Base-by-base conservation (phyloP, 92 coral and sea anemone species). In the Virgularia gustaviana region DNA sequence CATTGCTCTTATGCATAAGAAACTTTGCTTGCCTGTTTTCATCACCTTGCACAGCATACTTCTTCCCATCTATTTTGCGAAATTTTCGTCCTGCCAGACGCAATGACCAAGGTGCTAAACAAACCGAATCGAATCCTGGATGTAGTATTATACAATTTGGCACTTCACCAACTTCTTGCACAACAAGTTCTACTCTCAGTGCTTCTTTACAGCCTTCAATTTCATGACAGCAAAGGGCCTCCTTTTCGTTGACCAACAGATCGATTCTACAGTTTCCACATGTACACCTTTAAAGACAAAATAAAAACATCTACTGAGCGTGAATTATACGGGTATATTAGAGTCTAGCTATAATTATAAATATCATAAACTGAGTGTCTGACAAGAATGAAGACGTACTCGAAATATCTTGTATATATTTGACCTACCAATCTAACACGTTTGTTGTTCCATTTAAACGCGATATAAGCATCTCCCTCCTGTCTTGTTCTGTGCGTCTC, bases 21-120 rank as follows among this genome's bases (percentile, higher is more conserved):
- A n/a, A n/a, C n/a, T n/a, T n/a, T n/a, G n/a, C n/a, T n/a, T 60
- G 61, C 83, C 66, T 60, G 71, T 72, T 73, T 63, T 80, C 81
- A 11, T 67, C 31, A 52, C 85, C 73, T 62, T 73, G 72, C 73
- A 72, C 79, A 55, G 60, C 80, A 55, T 80, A 80, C 80, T 49
- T 80, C 30, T 65, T 65, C 24, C 74, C 64, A 31, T 63, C 56
- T 74, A 36, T 74, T 12, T 63, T 73, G 32, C 65, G 72, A 51
- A 72, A 80, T 15, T 74, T 73, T 53, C 73, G 74, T 36, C 74
- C 85, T 35, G 75, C 75, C 63, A 80, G 73, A 56, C 75, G 75
- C 72, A 80, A 80, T 61, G 79, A 71, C 80, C 84, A 79, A 52
- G 30, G 72, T 39, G 62, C 70, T 28, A 79, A 68, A 43, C 66